Percentiles rank a stretch among this genome's conserved stretches.
Conservation (phyloP, 2,888 invertebrate genomes). For the Calliscelio sp. region DNA sequence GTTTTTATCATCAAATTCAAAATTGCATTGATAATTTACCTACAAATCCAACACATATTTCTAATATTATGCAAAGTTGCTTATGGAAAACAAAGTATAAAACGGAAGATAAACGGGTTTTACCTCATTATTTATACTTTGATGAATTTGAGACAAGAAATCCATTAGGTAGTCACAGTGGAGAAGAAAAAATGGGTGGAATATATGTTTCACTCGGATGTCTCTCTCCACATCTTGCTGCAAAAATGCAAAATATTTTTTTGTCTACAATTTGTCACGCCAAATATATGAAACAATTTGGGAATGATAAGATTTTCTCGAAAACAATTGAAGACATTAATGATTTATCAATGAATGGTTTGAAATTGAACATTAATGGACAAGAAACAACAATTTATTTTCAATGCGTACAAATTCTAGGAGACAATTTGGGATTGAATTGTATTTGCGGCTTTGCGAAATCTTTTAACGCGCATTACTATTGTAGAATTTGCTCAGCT, state of each 20-base stretch:
- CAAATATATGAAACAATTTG: constrained; percentile 53
- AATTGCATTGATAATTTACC: constrained; percentile 1
- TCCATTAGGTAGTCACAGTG: not conserved
- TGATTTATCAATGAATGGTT: not conserved
- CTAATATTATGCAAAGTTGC: constrained; percentile 23
- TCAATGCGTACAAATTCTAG: constrained; percentile 12
- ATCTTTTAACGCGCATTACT: constrained; percentile 14
- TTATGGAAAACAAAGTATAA: constrained; percentile 40
- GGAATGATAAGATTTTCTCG: constrained; percentile 55
- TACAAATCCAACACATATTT: constrained; percentile 8
- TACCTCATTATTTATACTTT: constrained; percentile 25
- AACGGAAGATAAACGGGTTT: constrained; percentile 21
- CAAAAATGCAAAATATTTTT: constrained; percentile 53
- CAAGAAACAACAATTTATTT: not conserved
- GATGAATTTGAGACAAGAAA: constrained; percentile 20
- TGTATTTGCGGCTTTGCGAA: constrained; percentile 30
- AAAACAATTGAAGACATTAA: constrained; percentile 19
- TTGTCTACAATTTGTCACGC: constrained; percentile 54
- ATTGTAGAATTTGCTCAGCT: constrained; percentile 52
- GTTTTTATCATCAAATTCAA: not conserved
- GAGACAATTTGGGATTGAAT: constrained; percentile 13
- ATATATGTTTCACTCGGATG: not conserved
- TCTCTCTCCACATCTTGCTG: constrained; percentile 58
- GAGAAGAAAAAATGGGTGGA: constrained; percentile 1
- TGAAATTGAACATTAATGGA: constrained; percentile 42